A percentile compares a stretch with the other conserved stretches of the same genome.
Conservation (phyloP, 2,113 vertebrate species). For the Entelurus aequoreus region DNA sequence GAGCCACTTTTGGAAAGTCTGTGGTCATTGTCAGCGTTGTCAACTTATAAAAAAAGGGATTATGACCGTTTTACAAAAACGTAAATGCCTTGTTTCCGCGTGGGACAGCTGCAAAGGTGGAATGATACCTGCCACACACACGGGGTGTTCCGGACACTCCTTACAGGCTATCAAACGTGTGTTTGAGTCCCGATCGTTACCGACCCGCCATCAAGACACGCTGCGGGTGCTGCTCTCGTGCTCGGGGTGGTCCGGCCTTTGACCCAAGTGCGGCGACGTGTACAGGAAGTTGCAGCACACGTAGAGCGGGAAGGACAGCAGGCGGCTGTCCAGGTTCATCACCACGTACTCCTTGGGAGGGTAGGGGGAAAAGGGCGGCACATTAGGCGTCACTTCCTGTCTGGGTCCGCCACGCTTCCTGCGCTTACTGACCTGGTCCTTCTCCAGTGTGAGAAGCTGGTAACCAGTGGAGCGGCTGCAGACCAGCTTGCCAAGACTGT, state of each 20-base stretch:
- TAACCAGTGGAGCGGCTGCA: slow-evolving; percentile 90
- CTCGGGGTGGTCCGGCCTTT: slow-evolving; percentile 48
- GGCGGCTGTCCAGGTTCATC: slow-evolving; percentile 92
- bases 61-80: no score
- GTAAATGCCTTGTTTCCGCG: neutral
- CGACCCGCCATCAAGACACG: slow-evolving; percentile 55
- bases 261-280: slow-evolving; percentile 78
- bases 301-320: slow-evolving; percentile 90
- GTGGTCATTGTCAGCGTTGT: neutral
- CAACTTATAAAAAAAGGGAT: no score
- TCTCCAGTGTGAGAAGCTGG: slow-evolving; percentile 90
- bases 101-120: neutral
- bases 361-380: neutral
- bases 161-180: slow-evolving; percentile 3
- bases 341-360: slow-evolving; percentile 86
- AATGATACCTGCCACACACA: neutral
- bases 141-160: neutral
- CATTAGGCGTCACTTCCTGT: neutral
- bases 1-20: neutral
- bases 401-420: slow-evolving; percentile 1
- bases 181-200: slow-evolving; percentile 22
- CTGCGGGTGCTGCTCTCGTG: slow-evolving; percentile 52
- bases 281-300: slow-evolving; percentile 98
- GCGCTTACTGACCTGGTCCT: slow-evolving; percentile 83
- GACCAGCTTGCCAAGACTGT: slow-evolving; percentile 83